Base-by-base conservation (phyloP, 2,888 invertebrate species). In the Ashinkailepas kermadecensis region DNA sequence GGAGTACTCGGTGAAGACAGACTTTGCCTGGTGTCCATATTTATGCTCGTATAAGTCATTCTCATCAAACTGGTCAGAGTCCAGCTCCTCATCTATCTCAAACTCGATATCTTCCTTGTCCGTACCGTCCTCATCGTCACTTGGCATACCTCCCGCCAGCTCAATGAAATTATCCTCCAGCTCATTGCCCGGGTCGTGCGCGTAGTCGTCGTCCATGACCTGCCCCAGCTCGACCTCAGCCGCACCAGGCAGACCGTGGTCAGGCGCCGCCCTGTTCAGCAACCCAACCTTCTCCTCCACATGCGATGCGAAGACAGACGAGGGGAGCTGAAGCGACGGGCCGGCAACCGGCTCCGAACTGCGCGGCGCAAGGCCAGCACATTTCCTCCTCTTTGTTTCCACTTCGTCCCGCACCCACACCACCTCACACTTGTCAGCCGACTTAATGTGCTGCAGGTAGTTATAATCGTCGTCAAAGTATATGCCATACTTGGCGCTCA, bases 381-480 rank as follows among this genome's bases (percentile, higher is more conserved):
- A 10, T 11, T 54, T 74, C 56, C 21, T 39, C 39, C 74, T 56
- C 56, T 74, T 74, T 18, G 23, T 25, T 39, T 12, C 23, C 74
- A 21, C 18, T 21, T 11, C 74, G 54, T 23, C 23, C 18, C 56
- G 21, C 7, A 74, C 21, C 74, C 74, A 74, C 0, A 74, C 54
- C 12, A 74, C 74, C 21, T 54, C 56, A 9, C 56, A 11, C 74
- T 56, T 74, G 2, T 11, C 8, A 8, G 74, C 3, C 83, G 92
- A 92, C 85, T 91, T 91, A 82, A 99, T 90, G 90, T 99, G 97
- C 87, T 98, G 95, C 84, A 98, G 88, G 86, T 99, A 99, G 87
- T 99, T 92, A 87, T 96, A 97, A 85, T 97, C 95, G 88, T 99
- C 97, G 86, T 97, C 97, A 87, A 92, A 98, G 87, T 92, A 95